Conservation (phyloP, 2,113 vertebrate genomes). For the Ancistrus triradiatus region DNA sequence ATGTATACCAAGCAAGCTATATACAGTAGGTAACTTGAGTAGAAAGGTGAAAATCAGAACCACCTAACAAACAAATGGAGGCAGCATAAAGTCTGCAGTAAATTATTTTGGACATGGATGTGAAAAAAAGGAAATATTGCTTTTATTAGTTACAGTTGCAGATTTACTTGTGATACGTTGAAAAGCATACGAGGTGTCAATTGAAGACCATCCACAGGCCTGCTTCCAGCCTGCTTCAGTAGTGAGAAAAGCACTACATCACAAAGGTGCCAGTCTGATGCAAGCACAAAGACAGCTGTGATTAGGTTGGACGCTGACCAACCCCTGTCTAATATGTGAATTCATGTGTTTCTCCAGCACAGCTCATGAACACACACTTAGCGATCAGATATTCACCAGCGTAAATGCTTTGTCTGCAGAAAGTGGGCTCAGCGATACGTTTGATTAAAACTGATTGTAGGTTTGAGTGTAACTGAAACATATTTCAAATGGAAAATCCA, state of each 20-base stretch:
- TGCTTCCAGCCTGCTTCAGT: constrained; percentile 41
- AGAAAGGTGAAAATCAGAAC: too few species aligned
- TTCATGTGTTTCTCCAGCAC: constrained; percentile 19
- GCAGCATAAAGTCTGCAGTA: too few species aligned
- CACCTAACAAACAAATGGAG: too few species aligned
- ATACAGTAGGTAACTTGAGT: too few species aligned
- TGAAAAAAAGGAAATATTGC: too few species aligned
- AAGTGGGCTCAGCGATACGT: constrained; percentile 8
- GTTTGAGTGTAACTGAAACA: constrained; percentile 29
- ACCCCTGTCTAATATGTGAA: constrained; percentile 37
- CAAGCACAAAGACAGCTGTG: constrained; percentile 12
- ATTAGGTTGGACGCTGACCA: constrained; percentile 34
- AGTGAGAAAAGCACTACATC: constrained; percentile 31
- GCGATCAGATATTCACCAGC: constrained; percentile 24
- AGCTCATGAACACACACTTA: constrained; percentile 12
- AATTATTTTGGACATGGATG: too few species aligned
- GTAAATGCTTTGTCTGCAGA: constrained; percentile 1
- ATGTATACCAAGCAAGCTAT: too few species aligned
- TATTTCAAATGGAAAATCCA: constrained; percentile 18
- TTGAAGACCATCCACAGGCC: too few species aligned
- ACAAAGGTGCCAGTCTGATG: constrained; percentile 28
- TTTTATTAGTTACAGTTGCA: too few species aligned
- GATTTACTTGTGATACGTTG: too few species aligned
- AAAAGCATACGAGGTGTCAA: too few species aligned
- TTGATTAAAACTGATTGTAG: constrained; percentile 36